Conservation (phyloP, 1,140 invertebrate genomes). For the Homalodisca vitripennis region DNA sequence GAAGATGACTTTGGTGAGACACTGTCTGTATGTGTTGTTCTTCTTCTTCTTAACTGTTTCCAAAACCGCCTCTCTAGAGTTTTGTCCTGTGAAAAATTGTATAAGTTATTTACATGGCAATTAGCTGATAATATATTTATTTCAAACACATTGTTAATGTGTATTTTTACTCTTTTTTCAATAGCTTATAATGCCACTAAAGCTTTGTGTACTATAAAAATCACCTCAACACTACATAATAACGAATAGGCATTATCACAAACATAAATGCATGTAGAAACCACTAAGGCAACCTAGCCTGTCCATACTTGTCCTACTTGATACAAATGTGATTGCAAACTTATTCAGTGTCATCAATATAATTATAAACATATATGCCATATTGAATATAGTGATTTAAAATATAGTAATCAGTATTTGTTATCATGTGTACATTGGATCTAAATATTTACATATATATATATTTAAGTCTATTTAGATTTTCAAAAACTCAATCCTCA, state of each 20-base stretch:
- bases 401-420: too few relatives aligned
- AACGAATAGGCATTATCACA: not conserved
- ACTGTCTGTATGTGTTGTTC: conserved; percentile 15
- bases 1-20: conserved; percentile 27
- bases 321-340: too few relatives aligned
- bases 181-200: conserved; percentile 3
- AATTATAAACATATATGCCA: too few relatives aligned
- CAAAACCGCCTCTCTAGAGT: conserved; percentile 38
- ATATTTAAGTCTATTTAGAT: too few relatives aligned
- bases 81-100: conserved; percentile 36
- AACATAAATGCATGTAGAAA: too few relatives aligned
- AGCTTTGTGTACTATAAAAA: not conserved
- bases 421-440: too few relatives aligned
- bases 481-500: too few relatives aligned
- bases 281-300: too few relatives aligned
- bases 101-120: not conserved
- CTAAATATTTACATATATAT: too few relatives aligned
- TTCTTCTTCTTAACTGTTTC: conserved; percentile 39
- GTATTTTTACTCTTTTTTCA: not conserved
- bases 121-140: not conserved
- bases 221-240: not conserved
- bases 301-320: too few relatives aligned
- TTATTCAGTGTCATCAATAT: too few relatives aligned
- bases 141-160: not conserved
- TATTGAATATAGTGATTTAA: too few relatives aligned